phyloP scores from a whole-genome alignment of 2,888 invertebrate species.

The Ypsolopha sequella region DNA sequence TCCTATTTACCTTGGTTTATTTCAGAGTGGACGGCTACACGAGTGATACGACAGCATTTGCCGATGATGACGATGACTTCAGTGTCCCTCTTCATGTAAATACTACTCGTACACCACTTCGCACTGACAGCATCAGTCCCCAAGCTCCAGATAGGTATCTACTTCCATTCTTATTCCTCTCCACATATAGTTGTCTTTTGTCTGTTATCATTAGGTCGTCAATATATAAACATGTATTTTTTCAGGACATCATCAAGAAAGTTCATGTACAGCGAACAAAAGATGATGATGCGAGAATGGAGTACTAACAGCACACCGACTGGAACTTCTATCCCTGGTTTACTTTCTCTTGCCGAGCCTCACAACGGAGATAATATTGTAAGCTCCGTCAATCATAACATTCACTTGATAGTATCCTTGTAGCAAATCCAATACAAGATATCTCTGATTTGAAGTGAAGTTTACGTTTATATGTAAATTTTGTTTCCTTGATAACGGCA shows the following conservation, averaged over 20 bases:
- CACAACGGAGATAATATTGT: slow-evolving; percentile 33
- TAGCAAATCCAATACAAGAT: too few relatives aligned
- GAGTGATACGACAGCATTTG: slow-evolving; percentile 83
- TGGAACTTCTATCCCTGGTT: slow-evolving; percentile 47
- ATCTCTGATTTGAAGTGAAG: too few relatives aligned
- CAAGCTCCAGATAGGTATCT: slow-evolving; percentile 59
- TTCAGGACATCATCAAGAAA: slow-evolving; percentile 63
- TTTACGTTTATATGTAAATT: too few relatives aligned
- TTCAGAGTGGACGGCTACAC: slow-evolving; percentile 80
- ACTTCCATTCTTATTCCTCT: neutral
- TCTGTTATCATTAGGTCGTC: too few relatives aligned
- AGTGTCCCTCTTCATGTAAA: slow-evolving; percentile 79
- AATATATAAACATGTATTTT: slow-evolving; percentile 7
- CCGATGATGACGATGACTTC: slow-evolving; percentile 81
- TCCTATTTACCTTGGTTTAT: slow-evolving; percentile 6
- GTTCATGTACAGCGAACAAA: slow-evolving; percentile 56
- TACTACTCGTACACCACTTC: slow-evolving; percentile 51
- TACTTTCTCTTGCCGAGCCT: slow-evolving; percentile 59
- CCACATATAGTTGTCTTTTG: too few relatives aligned
- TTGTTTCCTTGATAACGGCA: too few relatives aligned
- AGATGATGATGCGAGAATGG: slow-evolving; percentile 66
- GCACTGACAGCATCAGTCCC: slow-evolving; percentile 54
- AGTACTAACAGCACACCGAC: slow-evolving; percentile 47
- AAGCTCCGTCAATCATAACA: slow-evolving; percentile 12
- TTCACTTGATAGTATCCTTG: too few relatives aligned